Conservation (phyloP, 2,888 invertebrate species). For the Lysandra coridon region DNA sequence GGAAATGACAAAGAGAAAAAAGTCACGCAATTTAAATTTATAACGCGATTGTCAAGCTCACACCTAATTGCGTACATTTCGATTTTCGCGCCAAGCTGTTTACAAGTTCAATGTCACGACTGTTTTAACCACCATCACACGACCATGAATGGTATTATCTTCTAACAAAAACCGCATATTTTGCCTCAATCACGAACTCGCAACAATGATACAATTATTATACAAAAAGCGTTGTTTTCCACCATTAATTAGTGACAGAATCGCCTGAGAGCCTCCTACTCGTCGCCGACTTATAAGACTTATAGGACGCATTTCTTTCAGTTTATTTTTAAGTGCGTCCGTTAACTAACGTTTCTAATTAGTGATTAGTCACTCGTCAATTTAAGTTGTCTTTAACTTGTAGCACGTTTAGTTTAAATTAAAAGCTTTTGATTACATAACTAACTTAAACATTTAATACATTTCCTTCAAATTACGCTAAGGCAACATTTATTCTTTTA, state of each 20-base stretch:
- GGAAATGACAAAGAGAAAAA: not conserved
- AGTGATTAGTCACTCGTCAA: not conserved
- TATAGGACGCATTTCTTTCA: conserved; percentile 18
- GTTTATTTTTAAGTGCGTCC: conserved; percentile 15
- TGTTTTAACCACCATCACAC: not conserved
- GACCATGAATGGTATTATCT: conserved; percentile 24
- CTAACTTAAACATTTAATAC: too few species aligned
- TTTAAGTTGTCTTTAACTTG: not conserved
- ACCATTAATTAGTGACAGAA: conserved; percentile 33
- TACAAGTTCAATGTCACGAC: conserved; percentile 29
- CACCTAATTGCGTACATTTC: conserved; percentile 1
- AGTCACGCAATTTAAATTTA: not conserved
- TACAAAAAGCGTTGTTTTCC: conserved; percentile 36
- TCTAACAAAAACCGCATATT: conserved; percentile 34
- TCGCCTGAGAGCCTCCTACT: conserved; percentile 35
- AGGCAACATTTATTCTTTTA: not conserved
- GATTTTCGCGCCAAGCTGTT: not conserved
- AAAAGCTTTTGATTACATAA: not conserved
- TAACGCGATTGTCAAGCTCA: not conserved
- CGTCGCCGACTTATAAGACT: conserved; percentile 34
- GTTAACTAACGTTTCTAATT: conserved; percentile 17
- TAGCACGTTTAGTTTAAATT: not conserved
- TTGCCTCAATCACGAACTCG: conserved; percentile 33
- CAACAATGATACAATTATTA: conserved; percentile 22
- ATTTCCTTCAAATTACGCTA: too few species aligned